Percentiles rank a stretch among this genome's conserved stretches.
phyloP scores from a whole-genome alignment of 2,888 invertebrate species.

The Parthenolecanium corni region DNA sequence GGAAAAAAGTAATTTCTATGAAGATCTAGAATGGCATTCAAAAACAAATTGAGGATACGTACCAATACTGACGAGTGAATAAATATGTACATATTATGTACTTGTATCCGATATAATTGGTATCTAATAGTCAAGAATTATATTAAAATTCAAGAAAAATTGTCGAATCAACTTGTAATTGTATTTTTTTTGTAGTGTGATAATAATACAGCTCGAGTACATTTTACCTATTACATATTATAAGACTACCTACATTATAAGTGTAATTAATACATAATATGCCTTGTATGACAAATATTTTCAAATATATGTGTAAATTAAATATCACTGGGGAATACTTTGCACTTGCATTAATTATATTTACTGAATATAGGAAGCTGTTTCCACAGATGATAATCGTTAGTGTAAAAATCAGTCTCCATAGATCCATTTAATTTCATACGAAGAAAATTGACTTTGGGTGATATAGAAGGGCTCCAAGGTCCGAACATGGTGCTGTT shows the following conservation, averaged over 20 bases:
- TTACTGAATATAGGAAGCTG: conserved; percentile 6
- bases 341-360: not conserved
- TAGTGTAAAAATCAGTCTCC: conserved; percentile 5
- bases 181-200: not conserved
- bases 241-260: not conserved
- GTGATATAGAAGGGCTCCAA: not conserved
- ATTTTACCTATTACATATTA: not conserved
- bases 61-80: no score
- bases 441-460: not conserved
- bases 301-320: not conserved
- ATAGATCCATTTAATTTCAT: conserved; percentile 12
- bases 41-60: no score
- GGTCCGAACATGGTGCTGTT: not conserved
- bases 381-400: conserved; percentile 5
- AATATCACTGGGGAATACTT: not conserved
- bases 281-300: not conserved
- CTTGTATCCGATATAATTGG: no score
- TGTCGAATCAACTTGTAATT: no score
- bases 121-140: no score
- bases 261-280: not conserved
- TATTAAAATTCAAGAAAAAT: no score
- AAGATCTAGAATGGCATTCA: no score
- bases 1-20: no score
- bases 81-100: no score
- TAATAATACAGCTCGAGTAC: not conserved